Evolutionary conservation across 2,888 invertebrate species (phyloP).

Genomic region (Octonoba sinensis): DNA sequence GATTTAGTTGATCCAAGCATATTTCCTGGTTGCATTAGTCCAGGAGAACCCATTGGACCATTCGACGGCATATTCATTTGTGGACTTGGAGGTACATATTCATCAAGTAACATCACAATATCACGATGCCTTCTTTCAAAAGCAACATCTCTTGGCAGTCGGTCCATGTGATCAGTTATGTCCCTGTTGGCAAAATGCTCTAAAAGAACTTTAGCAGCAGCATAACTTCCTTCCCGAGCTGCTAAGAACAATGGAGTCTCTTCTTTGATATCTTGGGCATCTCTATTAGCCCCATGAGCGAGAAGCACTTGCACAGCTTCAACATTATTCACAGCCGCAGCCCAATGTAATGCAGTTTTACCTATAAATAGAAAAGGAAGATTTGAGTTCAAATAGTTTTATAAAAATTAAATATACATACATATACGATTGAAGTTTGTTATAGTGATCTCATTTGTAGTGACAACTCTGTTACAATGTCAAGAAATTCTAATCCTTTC

Average conservation of each 20-base stretch:
- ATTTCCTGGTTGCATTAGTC: constrained; percentile 38
- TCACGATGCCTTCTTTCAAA: constrained; percentile 92
- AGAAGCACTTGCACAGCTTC: constrained; percentile 92
- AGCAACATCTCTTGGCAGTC: constrained; percentile 92
- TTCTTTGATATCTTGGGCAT: constrained; percentile 97
- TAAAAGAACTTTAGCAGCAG: constrained; percentile 89
- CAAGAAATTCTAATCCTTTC: no score
- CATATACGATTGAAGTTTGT: no score
- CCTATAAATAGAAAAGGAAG: constrained; percentile 25
- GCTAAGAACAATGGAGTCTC: constrained; percentile 97
- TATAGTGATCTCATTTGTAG: no score
- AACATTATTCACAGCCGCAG: constrained; percentile 95
- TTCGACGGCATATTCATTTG: constrained; percentile 59
- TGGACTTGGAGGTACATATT: constrained; percentile 84
- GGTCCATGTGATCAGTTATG: constrained; percentile 98
- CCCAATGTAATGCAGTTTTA: constrained; percentile 95
- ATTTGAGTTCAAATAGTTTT: no score
- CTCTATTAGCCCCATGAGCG: constrained; percentile 94
- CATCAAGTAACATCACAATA: constrained; percentile 90
- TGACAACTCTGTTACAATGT: no score
- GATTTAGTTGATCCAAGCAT: constrained; percentile 62
- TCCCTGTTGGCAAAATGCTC: constrained; percentile 95
- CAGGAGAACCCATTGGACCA: constrained; percentile 60
- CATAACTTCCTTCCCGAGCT: constrained; percentile 93
- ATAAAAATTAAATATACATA: no score